Conservation (phyloP, 92 coral and sea anemone genomes). For the Virgularia gustaviana region DNA sequence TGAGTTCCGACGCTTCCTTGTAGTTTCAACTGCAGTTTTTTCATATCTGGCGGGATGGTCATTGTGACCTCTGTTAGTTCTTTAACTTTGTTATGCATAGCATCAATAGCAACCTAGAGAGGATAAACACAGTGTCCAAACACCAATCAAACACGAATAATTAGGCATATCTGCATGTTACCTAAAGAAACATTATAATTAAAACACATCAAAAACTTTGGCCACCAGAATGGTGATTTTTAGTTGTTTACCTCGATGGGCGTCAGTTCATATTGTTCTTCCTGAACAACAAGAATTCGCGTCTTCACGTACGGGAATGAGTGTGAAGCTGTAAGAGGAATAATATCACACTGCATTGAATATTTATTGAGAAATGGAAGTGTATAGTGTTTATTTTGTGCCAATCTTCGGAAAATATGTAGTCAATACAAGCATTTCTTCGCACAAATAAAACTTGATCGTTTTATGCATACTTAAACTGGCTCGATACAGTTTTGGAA, state of each 20-base stretch:
- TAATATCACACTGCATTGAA: neutral
- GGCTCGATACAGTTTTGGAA: too few species aligned
- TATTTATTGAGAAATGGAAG: too few species aligned
- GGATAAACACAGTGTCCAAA: neutral
- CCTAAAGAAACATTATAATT: too few species aligned
- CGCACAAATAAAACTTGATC: too few species aligned
- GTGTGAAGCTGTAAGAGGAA: constrained; percentile 67
- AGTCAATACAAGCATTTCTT: too few species aligned
- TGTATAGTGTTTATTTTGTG: too few species aligned
- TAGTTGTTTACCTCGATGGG: constrained; percentile 97
- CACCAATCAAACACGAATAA: neutral
- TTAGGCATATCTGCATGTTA: too few species aligned
- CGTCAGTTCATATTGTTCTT: constrained; percentile 94
- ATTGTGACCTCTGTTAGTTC: constrained; percentile 77
- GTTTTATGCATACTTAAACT: too few species aligned
- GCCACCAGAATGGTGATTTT: too few species aligned
- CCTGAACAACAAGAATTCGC: constrained; percentile 94
- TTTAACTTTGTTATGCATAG: constrained; percentile 92
- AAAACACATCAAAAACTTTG: too few species aligned
- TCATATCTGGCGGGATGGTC: constrained; percentile 93
- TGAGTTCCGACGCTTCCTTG: constrained; percentile 96
- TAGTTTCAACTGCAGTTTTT: constrained; percentile 79
- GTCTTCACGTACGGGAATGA: constrained; percentile 94
- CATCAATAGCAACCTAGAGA: constrained; percentile 82
- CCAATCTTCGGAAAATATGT: too few species aligned